Evolutionary conservation across 2,888 invertebrate species (phyloP), one percentile per base, ranked within the genome.

Genomic region (Anaspis maculata): DNA sequence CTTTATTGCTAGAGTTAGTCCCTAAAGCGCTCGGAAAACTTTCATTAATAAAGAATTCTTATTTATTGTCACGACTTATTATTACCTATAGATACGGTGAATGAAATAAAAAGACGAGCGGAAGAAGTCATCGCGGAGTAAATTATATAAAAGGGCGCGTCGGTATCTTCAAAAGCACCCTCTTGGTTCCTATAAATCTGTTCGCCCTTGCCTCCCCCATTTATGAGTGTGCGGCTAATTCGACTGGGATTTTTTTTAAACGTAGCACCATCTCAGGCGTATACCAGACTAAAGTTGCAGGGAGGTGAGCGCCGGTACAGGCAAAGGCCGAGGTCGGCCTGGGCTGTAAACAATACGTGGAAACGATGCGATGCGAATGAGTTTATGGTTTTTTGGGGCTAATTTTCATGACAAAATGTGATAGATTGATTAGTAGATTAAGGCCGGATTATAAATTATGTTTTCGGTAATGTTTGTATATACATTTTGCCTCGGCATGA

Each of bases 341-440:
- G 28, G 32, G 41, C 39, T 45, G 48, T 43, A 51, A 51, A 43
- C 44, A 45, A 35, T 41, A 39, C 27, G 33, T 49, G 44, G 44
- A n/a, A n/a, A n/a, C n/a, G n/a, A n/a, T n/a, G n/a, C n/a, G n/a
- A n/a, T n/a, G 41, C 46, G 30, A 32, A 27, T 32, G 41, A 37
- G 44, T 49, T 48, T 51, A 51, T 48, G 52, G 50, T 47, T 50
- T 39, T 52, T 53, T 50, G 39, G 45, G 45, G 49, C 48, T 54
- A 58, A 58, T 58, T 58, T 58, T 58, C 56, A 54, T 57, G 58
- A 58, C 58, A 57, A 58, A 58, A 54, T 54, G 56, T 58, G 58
- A 58, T 58, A 55, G 56, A 58, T 58, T 57, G 58, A 58, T 58
- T 54, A 54, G 54, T 49, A 52, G 53, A 58, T 55, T 55, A 54